Base-by-base conservation (phyloP, 2,888 invertebrate species). In the Habroteleia sp. region DNA sequence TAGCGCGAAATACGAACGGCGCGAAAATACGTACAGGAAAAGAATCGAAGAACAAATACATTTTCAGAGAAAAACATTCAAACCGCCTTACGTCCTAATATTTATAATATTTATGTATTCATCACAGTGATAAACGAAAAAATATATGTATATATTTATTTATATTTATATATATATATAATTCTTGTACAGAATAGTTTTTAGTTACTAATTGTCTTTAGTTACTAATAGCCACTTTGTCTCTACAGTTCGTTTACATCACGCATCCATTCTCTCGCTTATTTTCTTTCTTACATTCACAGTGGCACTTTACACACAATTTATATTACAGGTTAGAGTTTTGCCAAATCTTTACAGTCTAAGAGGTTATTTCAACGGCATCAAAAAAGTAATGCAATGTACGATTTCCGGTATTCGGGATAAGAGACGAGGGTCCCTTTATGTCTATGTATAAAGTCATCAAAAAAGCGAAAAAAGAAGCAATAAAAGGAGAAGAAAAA, bases 91-190 rank as follows among this genome's bases (percentile, higher is more conserved):
- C 75, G 74, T 77, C 72, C 82, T 86, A 83, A 81, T 84, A 83
- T 83, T 83, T 82, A 82, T 85, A 81, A 81, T 81, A 83, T 83
- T 84, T 80, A 84, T 81, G 77, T 84, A 85, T 84, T 86, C 85
- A 85, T 86, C 86, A 86, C 84, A 85, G 84, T 85, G 82, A 83
- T 84, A 86, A 86, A 87, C 83, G 82, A 85, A 86, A 83, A 74
- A 85, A 83, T 81, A 83, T 84, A 82, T 82, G 76, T 80, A 79
- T 81, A 78, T 82, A 69, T 52, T 80, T 74, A 63, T 80, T 63
- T 79, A 80, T 82, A 77, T 82, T 82, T 81, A 83, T 83, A 42
- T 84, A 50, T 63, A 63, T 63, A 65, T 65, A 63, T 52, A 52
- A 33, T 65, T 44, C 63, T 65, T 52, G 82, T 83, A 83, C 82